These are phyloP conservation scores for Napeogenes inachia DNA, from an alignment of 2,888 invertebrate genomes.

Conservation along the genomic window DNA sequence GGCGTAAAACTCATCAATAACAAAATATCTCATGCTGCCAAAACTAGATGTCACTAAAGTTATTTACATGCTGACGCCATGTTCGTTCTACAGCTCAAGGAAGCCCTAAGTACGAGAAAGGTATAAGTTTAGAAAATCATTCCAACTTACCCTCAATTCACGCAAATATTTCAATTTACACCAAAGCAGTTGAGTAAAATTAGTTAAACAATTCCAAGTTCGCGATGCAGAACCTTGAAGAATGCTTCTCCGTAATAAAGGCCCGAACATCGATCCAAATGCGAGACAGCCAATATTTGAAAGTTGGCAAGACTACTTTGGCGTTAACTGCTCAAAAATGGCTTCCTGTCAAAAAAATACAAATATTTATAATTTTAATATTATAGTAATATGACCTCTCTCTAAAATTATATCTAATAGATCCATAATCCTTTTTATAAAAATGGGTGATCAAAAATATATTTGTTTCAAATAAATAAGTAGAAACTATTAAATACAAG, in stretches of 20 bases:
- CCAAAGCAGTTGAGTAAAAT: constrained; percentile 79
- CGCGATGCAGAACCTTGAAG: constrained; percentile 82
- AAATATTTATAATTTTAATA: background rate
- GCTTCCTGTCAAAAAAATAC: constrained; percentile 30
- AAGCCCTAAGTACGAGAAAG: constrained; percentile 57
- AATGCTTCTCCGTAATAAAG: constrained; percentile 80
- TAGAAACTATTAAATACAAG: background rate
- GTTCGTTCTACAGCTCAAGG: constrained; percentile 63
- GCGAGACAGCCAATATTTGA: constrained; percentile 57
- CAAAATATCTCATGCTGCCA: constrained; percentile 34
- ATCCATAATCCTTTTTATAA: too few species aligned
- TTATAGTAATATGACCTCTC: too few species aligned
- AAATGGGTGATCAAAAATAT: too few species aligned
- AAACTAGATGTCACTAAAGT: constrained; percentile 55
- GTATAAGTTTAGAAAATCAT: constrained; percentile 39
- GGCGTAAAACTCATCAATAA: constrained; percentile 15
- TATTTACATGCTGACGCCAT: constrained; percentile 77
- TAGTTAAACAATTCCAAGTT: constrained; percentile 82
- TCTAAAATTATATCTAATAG: too few species aligned
- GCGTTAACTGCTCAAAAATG: constrained; percentile 35
- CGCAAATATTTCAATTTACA: constrained; percentile 77
- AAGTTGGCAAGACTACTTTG: constrained; percentile 55
- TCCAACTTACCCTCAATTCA: constrained; percentile 70
- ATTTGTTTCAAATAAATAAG: background rate
- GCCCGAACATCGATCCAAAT: constrained; percentile 84